These are phyloP conservation scores for Drosophila arizonae DNA, from an alignment of 1,140 invertebrate genomes.

Conservation along the genomic window DNA sequence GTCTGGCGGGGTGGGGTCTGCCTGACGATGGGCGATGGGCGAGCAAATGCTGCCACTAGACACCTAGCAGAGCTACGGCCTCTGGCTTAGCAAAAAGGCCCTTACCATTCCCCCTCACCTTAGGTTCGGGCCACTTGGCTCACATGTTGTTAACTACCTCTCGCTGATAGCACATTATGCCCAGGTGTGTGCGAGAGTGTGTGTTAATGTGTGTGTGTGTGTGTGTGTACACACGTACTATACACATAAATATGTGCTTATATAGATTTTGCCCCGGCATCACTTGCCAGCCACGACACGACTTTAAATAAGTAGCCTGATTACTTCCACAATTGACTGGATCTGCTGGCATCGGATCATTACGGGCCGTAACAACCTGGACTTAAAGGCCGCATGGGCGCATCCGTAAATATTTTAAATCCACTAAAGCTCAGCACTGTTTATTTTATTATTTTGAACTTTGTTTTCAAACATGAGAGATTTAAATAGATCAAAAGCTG, in stretches of 20 bases:
- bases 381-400: neutral
- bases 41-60: conserved; percentile 13
- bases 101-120: neutral
- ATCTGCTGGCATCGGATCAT: conserved; percentile 17
- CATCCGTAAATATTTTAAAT: too few relatives aligned
- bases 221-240: conserved; percentile 8
- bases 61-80: conserved; percentile 21
- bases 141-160: conserved; percentile 36
- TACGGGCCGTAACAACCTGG: neutral
- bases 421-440: too few relatives aligned
- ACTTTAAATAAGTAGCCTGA: conserved; percentile 42
- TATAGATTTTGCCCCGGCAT: conserved; percentile 14
- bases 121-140: conserved; percentile 26
- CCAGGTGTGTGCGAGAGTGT: conserved; percentile 9
- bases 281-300: conserved; percentile 7
- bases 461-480: too few relatives aligned
- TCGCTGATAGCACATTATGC: conserved; percentile 36
- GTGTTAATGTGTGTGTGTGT: conserved; percentile 5
- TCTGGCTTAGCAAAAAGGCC: neutral
- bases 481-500: too few relatives aligned
- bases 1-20: too few relatives aligned
- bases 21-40: neutral
- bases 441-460: too few relatives aligned
- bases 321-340: conserved; percentile 34
- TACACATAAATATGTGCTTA: conserved; percentile 21